Evolutionary conservation across 2,888 invertebrate species (phyloP).

Genomic region (Perdita meconis): DNA sequence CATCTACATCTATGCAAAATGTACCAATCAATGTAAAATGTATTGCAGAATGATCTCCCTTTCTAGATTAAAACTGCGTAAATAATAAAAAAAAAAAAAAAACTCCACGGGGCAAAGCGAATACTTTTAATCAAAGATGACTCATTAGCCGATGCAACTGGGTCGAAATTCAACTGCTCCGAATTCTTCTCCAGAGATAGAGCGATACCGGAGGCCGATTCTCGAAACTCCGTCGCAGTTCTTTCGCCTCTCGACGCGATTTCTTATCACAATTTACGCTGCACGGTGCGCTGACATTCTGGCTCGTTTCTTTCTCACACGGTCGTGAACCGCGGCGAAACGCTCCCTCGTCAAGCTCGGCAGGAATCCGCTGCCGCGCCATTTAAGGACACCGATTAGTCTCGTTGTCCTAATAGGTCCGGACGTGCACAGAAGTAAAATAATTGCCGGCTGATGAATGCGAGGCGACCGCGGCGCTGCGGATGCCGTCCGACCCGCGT

Average conservation of each 20-base stretch:
- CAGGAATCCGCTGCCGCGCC: conserved; percentile 58
- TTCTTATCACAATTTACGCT: conserved; percentile 39
- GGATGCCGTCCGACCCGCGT: conserved; percentile 21
- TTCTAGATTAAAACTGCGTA: too few species aligned
- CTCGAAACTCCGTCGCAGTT: too few species aligned
- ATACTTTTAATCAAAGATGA: too few species aligned
- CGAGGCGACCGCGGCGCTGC: conserved; percentile 44
- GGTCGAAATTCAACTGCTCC: too few species aligned
- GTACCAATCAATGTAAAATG: too few species aligned
- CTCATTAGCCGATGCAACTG: too few species aligned
- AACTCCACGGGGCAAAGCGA: too few species aligned
- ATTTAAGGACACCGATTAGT: conserved; percentile 74
- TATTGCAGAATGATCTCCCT: too few species aligned
- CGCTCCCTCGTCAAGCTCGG: conserved; percentile 6
- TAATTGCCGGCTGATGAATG: conserved; percentile 72
- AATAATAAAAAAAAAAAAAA: too few species aligned
- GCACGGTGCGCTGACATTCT: not conserved
- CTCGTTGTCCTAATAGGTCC: conserved; percentile 68
- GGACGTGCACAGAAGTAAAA: conserved; percentile 66
- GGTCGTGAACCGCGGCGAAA: conserved; percentile 8
- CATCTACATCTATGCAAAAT: too few species aligned
- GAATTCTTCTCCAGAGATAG: too few species aligned
- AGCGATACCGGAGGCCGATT: too few species aligned
- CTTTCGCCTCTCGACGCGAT: conserved; percentile 2
- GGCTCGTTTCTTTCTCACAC: conserved; percentile 37